Evolutionary conservation across 1,140 invertebrate genomes (phyloP), one percentile per base, ranked within the genome.

Genomic region (Anastatus disparis): DNA sequence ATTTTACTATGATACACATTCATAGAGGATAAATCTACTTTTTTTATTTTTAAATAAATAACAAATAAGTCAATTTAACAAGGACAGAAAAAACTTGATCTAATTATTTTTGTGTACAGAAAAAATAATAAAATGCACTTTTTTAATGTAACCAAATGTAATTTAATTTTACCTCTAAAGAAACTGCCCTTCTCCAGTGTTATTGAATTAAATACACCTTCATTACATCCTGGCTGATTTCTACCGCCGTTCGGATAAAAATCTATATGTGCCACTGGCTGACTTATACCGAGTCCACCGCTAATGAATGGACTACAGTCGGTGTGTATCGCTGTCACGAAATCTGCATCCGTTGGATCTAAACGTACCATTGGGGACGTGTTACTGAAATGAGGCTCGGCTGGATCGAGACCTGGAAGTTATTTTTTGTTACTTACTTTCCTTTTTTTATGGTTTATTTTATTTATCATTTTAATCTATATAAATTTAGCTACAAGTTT

Each of bases 171-270:
- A 87, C 89, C 89, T 71, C 85, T 85, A 72, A 91, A 85, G 68
- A 91, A 85, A 70, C 90, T 90, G 56, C 89, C 91, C 22, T 90
- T 87, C 78, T 91, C 88, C 46, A 89, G 84, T 40, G 88, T 89
- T 48, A 94, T 90, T 6, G 90, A 91, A 56, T 93, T 88, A 55
- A 90, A 84, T 17, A 93, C 88, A 22, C 90, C 90, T 71, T 91
- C 89, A 73, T 90, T 90, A 78, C 95, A 97, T 1, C 95, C 95
- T 0, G 95, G 95, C 81, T 96, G 95, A 70, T 91, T 89, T 7
- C 89, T 88, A 0, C 95, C 95, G 0, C 94, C 94, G 76, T 97
- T 97, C 0, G 95, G 95, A 81, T 92, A 97, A 84, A 95, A 97
- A 82, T 97, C 95, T 1, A 96, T 90, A 78, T 96, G 94, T 0